Evolutionary conservation across 1,140 invertebrate genomes (phyloP).

Genomic region (Schlechtendalia chinensis): DNA sequence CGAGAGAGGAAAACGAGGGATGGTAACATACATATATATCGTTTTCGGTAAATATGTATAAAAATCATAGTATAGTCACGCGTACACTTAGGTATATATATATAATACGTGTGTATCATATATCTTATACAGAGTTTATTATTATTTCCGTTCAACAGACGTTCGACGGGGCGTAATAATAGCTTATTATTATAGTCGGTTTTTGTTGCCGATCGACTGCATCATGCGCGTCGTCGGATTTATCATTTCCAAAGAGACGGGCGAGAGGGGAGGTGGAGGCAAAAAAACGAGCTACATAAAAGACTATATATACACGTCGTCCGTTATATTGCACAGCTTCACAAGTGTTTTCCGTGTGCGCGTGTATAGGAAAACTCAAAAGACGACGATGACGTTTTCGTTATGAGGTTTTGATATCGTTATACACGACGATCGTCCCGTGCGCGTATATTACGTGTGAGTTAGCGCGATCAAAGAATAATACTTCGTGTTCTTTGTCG

Average conservation of each 20-base stretch:
- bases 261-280: too few species aligned
- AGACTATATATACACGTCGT: not conserved
- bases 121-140: not conserved
- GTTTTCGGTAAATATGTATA: too few species aligned
- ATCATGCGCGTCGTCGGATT: not conserved
- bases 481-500: not conserved
- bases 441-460: not conserved
- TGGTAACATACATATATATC: not conserved
- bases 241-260: slow-evolving; percentile 8
- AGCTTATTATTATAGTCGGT: slow-evolving; percentile 41
- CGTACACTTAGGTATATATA: not conserved
- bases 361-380: not conserved
- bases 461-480: not conserved
- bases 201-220: slow-evolving; percentile 6
- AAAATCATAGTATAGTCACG: too few species aligned
- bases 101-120: not conserved
- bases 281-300: not conserved
- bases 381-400: not conserved
- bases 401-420: slow-evolving; percentile 19
- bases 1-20: too few species aligned
- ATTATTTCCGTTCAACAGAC: slow-evolving; percentile 9
- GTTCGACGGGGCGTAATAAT: slow-evolving; percentile 29
- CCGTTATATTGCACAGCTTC: slow-evolving; percentile 18
- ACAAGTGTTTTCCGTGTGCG: too few species aligned
- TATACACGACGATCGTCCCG: not conserved